Percentiles rank a stretch among this genome's conserved stretches.
These are phyloP conservation scores for Patiria miniata DNA, from an alignment of 35 echinoderm and acorn worm genomes.

Conservation along the genomic window DNA sequence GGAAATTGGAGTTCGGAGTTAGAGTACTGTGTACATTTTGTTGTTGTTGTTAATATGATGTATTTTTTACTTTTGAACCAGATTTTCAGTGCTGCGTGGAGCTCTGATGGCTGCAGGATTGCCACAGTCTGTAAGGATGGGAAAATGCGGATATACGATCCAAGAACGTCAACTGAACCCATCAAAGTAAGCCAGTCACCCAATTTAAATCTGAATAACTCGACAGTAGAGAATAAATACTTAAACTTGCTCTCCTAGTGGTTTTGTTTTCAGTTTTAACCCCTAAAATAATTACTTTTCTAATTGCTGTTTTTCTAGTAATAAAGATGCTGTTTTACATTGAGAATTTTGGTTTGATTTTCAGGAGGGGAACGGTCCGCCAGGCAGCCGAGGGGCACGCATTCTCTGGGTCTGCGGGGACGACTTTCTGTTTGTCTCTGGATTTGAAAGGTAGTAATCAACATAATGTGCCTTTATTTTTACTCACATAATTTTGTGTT, in stretches of 20 bases:
- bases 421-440: conserved; percentile 57
- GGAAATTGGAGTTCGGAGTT: too few species aligned
- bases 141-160: conserved; percentile 81
- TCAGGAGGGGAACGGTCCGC: conserved; percentile 71
- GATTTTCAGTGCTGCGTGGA: conserved; percentile 92
- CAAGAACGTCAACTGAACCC: conserved; percentile 68
- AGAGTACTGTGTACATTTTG: too few species aligned
- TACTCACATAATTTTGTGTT: too few species aligned
- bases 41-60: too few species aligned
- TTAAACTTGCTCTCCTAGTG: too few species aligned
- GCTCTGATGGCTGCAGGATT: conserved; percentile 79
- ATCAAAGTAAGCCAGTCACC: conserved; percentile 49
- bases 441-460: conserved; percentile 68
- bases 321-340: too few species aligned
- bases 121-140: conserved; percentile 91
- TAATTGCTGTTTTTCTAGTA: too few species aligned
- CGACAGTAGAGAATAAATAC: too few species aligned
- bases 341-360: conserved; percentile 21
- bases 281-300: too few species aligned
- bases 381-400: conserved; percentile 65
- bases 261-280: too few species aligned
- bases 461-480: too few species aligned
- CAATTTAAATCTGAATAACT: too few species aligned
- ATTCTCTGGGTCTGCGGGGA: conserved; percentile 72
- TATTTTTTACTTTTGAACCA: conserved; percentile 32